Evolutionary conservation across 2,113 vertebrate genomes (phyloP).

Genomic region (Gobius niger): DNA sequence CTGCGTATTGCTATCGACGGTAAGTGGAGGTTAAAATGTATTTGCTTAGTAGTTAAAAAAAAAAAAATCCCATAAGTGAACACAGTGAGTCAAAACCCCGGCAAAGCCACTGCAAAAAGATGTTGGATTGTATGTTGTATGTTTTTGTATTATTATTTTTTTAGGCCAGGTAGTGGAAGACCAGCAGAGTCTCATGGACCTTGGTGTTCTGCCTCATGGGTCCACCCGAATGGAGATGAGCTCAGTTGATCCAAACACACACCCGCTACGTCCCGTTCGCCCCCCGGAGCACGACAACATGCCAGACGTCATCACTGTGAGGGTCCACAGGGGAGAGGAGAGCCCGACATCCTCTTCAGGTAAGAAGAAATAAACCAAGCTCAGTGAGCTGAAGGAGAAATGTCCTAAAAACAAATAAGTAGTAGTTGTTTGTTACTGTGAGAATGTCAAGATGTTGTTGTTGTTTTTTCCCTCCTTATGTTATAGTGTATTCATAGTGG

Average conservation of each 20-base stretch:
- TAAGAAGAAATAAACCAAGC: neutral
- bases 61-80: too few species aligned
- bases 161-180: conserved; percentile 74
- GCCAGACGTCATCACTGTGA: conserved; percentile 83
- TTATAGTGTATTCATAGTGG: too few species aligned
- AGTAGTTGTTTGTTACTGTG: too few species aligned
- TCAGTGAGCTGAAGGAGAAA: too few species aligned
- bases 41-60: too few species aligned
- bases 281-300: conserved; percentile 69
- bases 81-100: too few species aligned
- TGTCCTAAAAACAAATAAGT: too few species aligned
- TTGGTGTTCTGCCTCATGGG: conserved; percentile 73
- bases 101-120: too few species aligned
- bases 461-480: too few species aligned
- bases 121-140: neutral
- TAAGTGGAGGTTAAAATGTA: conserved; percentile 36
- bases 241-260: conserved; percentile 57
- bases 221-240: conserved; percentile 77
- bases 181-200: conserved; percentile 67
- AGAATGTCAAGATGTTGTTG: too few species aligned
- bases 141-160: neutral
- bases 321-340: conserved; percentile 74
- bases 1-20: conserved; percentile 77
- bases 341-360: neutral
- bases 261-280: conserved; percentile 66